Conservation (phyloP, 2,888 invertebrate genomes). For the Cheiracanthium punctorium region DNA sequence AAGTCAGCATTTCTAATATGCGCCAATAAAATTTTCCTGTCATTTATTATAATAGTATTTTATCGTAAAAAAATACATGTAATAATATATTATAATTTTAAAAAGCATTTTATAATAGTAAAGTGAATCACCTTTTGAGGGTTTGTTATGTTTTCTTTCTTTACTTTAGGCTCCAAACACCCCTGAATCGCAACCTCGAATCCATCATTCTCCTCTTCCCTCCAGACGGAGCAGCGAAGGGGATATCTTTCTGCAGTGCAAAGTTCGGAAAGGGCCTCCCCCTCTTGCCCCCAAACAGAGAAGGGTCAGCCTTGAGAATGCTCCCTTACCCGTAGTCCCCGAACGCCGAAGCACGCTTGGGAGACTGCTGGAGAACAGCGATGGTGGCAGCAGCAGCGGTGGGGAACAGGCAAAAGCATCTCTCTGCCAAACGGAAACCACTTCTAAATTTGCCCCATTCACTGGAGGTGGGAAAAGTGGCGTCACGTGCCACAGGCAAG, state of each 20-base stretch:
- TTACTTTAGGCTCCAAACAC: not conserved
- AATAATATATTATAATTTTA: too few species aligned
- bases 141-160: not conserved
- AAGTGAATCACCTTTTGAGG: too few species aligned
- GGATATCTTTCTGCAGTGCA: conserved; percentile 33
- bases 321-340: conserved; percentile 30
- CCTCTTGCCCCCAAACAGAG: conserved; percentile 37
- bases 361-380: not conserved
- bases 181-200: not conserved
- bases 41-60: too few species aligned
- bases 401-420: not conserved
- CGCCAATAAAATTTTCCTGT: too few species aligned
- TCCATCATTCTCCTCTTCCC: not conserved
- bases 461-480: conserved; percentile 32
- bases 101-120: too few species aligned
- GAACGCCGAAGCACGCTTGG: conserved; percentile 29
- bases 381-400: conserved; percentile 25
- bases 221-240: conserved; percentile 49
- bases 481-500: conserved; percentile 22
- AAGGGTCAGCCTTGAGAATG: conserved; percentile 41
- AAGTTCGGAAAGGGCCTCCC: conserved; percentile 1
- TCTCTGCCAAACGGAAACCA: conserved; percentile 24
- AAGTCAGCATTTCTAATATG: too few species aligned
- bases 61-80: too few species aligned
- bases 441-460: conserved; percentile 59